Conservation (phyloP, 2,113 vertebrate genomes). For the Paramisgurnus dabryanus region DNA sequence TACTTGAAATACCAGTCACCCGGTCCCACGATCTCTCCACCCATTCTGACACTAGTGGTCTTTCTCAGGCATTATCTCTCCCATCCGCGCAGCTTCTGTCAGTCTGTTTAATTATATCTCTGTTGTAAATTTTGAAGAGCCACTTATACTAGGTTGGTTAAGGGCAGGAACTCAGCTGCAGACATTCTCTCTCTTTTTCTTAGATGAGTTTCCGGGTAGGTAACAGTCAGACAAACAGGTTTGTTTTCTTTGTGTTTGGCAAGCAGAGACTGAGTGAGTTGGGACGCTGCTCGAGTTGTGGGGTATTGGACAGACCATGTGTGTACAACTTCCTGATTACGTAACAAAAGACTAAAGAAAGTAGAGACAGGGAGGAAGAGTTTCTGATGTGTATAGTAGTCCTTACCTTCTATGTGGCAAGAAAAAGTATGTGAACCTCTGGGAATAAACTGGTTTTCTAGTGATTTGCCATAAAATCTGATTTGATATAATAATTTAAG, state of each 20-base stretch:
- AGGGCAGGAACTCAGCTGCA: conserved; percentile 24
- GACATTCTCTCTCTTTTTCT: conserved; percentile 30
- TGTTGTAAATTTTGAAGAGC: conserved; percentile 12
- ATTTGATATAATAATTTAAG: too few species aligned
- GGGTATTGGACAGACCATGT: conserved; percentile 9
- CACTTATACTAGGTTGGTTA: conserved; percentile 3
- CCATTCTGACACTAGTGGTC: conserved; percentile 24
- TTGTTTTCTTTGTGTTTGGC: conserved; percentile 63
- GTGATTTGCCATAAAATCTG: too few species aligned
- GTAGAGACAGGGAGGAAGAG: background rate
- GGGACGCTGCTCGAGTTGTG: conserved; percentile 8
- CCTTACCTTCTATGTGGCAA: too few species aligned
- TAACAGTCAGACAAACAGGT: conserved; percentile 68
- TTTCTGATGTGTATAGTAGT: background rate
- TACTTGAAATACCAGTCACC: background rate
- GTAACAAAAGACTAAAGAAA: conserved; percentile 26
- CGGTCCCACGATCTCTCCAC: conserved; percentile 2
- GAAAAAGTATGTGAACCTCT: too few species aligned
- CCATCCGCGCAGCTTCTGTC: background rate
- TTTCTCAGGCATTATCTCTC: conserved; percentile 32
- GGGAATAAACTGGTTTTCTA: too few species aligned
- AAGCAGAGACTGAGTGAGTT: conserved; percentile 33
- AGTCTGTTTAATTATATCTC: background rate
- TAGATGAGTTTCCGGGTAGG: conserved; percentile 73
- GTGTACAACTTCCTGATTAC: conserved; percentile 28